Evolutionary conservation across 2,113 vertebrate genomes (phyloP).

Genomic region (Oenanthe oenanthe): DNA sequence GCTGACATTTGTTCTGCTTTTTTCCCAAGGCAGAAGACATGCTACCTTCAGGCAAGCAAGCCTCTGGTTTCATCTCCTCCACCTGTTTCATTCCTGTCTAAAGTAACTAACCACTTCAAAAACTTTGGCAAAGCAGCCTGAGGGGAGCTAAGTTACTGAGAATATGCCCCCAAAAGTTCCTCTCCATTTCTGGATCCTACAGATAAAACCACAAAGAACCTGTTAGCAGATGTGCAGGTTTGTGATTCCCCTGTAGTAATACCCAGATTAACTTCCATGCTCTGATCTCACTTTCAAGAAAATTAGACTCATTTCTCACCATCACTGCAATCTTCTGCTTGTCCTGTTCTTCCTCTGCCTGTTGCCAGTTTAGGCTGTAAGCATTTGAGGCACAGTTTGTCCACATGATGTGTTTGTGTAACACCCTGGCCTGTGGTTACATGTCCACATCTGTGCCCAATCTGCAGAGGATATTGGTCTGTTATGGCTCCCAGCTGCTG

Average conservation of each 20-base stretch:
- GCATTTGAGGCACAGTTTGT: neutral
- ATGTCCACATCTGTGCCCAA: slow-evolving; percentile 54
- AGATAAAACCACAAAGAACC: neutral
- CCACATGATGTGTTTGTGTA: slow-evolving; percentile 45
- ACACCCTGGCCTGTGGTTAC: slow-evolving; percentile 14
- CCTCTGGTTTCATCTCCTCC: neutral
- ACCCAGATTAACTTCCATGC: neutral
- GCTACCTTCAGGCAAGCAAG: neutral
- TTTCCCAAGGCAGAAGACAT: neutral
- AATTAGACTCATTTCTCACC: neutral
- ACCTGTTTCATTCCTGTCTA: neutral
- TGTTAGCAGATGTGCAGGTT: neutral
- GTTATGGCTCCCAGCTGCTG: slow-evolving; percentile 53
- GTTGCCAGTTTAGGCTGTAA: neutral
- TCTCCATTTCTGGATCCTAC: neutral
- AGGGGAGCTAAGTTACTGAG: neutral
- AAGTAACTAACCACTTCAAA: neutral
- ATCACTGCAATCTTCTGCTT: neutral
- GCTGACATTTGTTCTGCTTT: neutral
- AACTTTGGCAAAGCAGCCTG: neutral
- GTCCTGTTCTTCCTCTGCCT: neutral
- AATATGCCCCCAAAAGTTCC: neutral
- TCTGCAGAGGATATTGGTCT: slow-evolving; percentile 59
- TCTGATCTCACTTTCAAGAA: neutral
- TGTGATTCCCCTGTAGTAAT: neutral